Evolutionary conservation across 2,797 vertebrate species (phyloP).

Genomic region (Oophaga sylvatica): DNA sequence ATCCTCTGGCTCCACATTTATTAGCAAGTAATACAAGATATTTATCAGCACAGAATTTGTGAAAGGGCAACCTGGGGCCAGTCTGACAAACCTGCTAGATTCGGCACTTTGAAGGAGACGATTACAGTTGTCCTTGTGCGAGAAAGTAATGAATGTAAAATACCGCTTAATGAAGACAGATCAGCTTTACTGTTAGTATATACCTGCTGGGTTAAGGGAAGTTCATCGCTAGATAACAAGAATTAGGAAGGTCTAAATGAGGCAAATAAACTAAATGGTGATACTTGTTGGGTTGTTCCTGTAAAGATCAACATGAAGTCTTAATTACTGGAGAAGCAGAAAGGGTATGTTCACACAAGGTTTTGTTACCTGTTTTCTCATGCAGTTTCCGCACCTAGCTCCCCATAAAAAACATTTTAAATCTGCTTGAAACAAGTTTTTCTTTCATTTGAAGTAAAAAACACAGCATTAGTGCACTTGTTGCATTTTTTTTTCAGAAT

Average conservation of each 20-base stretch:
- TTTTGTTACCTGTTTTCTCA: no score
- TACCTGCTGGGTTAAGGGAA: conserved; percentile 64
- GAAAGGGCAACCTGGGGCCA: conserved; percentile 66
- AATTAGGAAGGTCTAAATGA: conserved; percentile 41
- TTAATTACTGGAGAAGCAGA: background rate
- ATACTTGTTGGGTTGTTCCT: conserved; percentile 18
- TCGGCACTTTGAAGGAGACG: conserved; percentile 57
- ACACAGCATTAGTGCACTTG: no score
- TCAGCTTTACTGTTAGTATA: conserved; percentile 61
- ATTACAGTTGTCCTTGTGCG: conserved; percentile 67
- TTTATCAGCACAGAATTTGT: conserved; percentile 53
- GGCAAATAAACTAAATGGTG: conserved; percentile 26
- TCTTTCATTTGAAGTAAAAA: no score
- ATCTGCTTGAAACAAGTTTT: no score
- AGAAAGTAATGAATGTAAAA: conserved; percentile 69
- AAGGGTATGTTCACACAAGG: background rate
- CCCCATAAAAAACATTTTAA: no score
- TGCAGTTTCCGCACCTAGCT: no score
- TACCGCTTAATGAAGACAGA: conserved; percentile 66
- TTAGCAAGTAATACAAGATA: conserved; percentile 34
- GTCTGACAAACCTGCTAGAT: conserved; percentile 64
- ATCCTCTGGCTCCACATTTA: conserved; percentile 45
- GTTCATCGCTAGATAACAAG: conserved; percentile 48
- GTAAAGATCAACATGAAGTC: conserved; percentile 26
- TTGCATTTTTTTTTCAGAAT: no score